phyloP scores from a whole-genome alignment of 2,797 vertebrate species.

The Pseudocheirus occidentalis region DNA sequence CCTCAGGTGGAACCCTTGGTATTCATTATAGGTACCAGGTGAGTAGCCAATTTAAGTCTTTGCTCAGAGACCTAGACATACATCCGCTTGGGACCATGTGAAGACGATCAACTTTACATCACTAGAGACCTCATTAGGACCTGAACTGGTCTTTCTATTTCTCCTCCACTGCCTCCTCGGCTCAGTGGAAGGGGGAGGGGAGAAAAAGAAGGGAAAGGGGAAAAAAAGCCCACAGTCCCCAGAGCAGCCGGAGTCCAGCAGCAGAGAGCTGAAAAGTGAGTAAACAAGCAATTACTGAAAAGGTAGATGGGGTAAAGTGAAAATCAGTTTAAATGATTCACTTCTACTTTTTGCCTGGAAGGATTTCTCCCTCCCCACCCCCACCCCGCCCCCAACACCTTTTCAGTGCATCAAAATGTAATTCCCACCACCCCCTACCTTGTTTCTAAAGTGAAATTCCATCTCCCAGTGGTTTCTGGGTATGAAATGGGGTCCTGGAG shows the following conservation, averaged over 20 bases:
- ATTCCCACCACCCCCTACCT: neutral
- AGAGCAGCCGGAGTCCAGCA: conserved; percentile 66
- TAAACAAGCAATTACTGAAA: conserved; percentile 73
- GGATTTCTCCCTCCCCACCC: conserved; percentile 40
- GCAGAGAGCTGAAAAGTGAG: conserved; percentile 54
- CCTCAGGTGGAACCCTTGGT: conserved; percentile 46
- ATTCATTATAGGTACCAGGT: conserved; percentile 46
- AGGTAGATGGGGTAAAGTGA: conserved; percentile 47
- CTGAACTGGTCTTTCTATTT: conserved; percentile 72
- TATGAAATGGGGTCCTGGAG: conserved; percentile 13
- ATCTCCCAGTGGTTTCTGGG: conserved; percentile 43
- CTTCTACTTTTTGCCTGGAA: conserved; percentile 41
- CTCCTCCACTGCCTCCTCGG: conserved; percentile 6
- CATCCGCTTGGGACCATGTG: conserved; percentile 49
- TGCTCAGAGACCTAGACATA: conserved; percentile 63
- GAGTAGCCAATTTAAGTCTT: conserved; percentile 70
- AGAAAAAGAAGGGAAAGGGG: conserved; percentile 13
- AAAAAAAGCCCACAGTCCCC: conserved; percentile 43
- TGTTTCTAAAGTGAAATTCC: conserved; percentile 59
- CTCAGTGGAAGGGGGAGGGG: conserved; percentile 17
- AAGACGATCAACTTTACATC: conserved; percentile 67
- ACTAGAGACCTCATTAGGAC: conserved; percentile 77
- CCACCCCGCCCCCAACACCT: neutral
- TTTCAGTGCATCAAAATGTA: neutral
- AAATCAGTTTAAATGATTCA: conserved; percentile 46